These are phyloP conservation scores for Orchestes rusci DNA, from an alignment of 2,888 invertebrate genomes.

Conservation along the genomic window DNA sequence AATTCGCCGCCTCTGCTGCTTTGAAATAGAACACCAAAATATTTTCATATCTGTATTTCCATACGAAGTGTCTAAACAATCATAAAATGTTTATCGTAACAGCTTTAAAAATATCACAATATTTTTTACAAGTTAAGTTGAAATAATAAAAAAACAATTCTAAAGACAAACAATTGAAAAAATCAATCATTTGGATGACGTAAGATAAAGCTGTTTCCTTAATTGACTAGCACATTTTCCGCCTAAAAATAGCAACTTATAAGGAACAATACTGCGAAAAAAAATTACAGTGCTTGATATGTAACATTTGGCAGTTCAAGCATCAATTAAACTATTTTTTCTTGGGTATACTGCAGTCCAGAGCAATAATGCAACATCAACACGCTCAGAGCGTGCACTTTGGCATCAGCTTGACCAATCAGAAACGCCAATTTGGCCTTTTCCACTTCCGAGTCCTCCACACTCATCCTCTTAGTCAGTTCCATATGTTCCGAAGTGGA, in stretches of 20 bases:
- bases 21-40: no score
- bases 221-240: not conserved
- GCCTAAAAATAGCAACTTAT: no score
- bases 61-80: not conserved
- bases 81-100: not conserved
- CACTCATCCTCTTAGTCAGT: slow-evolving; percentile 45
- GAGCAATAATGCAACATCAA: slow-evolving; percentile 93
- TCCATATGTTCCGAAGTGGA: slow-evolving; percentile 57
- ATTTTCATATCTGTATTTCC: no score
- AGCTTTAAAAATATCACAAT: not conserved
- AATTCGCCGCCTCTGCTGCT: no score
- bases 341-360: slow-evolving; percentile 72
- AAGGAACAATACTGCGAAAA: not conserved
- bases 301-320: not conserved
- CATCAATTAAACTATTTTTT: slow-evolving; percentile 38
- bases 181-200: no score
- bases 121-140: not conserved
- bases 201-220: no score
- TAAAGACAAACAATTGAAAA: not conserved
- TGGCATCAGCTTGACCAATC: slow-evolving; percentile 66
- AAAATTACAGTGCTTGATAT: not conserved
- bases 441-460: slow-evolving; percentile 42
- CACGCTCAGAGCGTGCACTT: slow-evolving; percentile 85
- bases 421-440: slow-evolving; percentile 45
- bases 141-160: not conserved